Percentiles rank a stretch among this genome's conserved stretches.
Evolutionary conservation across 2,888 invertebrate species (phyloP).

Genomic region (Andrena fulva): DNA sequence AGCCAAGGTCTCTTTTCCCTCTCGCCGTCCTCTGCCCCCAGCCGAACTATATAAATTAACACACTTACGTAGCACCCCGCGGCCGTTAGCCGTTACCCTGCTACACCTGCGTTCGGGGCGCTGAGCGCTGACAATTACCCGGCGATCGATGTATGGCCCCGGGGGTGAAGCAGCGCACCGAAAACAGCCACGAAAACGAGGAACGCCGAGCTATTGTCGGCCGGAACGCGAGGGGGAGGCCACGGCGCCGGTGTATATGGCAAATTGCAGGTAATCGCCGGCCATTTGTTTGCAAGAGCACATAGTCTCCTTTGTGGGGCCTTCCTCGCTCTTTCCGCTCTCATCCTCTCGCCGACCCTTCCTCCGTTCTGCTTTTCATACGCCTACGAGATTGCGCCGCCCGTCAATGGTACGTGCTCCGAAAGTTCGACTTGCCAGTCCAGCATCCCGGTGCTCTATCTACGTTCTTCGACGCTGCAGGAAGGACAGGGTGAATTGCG

Average conservation of each 20-base stretch:
- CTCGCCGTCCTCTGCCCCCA: conserved; percentile 43
- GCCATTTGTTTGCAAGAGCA: conserved; percentile 81
- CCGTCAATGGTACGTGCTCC: conserved; percentile 53
- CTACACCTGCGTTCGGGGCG: conserved; percentile 81
- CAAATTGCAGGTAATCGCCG: conserved; percentile 83
- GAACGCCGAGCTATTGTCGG: conserved; percentile 67
- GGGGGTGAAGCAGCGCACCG: conserved; percentile 73
- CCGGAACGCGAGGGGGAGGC: conserved; percentile 66
- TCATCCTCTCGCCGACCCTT: not conserved
- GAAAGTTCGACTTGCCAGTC: conserved; percentile 45
- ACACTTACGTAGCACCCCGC: conserved; percentile 78
- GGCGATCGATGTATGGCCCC: conserved; percentile 83
- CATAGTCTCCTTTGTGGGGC: conserved; percentile 64
- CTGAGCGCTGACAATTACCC: conserved; percentile 84
- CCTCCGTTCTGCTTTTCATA: conserved; percentile 69
- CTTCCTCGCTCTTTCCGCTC: conserved; percentile 48
- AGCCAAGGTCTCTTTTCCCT: conserved; percentile 44
- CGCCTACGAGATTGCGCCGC: conserved; percentile 81
- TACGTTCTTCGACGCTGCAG: not conserved
- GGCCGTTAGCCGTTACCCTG: conserved; percentile 73
- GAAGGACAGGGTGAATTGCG: conserved; percentile 36
- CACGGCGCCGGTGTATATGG: conserved; percentile 72
- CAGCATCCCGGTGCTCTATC: conserved; percentile 3
- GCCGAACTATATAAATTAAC: conserved; percentile 73
- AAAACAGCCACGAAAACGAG: conserved; percentile 75